Evolutionary conservation across 2,113 vertebrate genomes (phyloP).

Genomic region (Shinisaurus crocodilurus): DNA sequence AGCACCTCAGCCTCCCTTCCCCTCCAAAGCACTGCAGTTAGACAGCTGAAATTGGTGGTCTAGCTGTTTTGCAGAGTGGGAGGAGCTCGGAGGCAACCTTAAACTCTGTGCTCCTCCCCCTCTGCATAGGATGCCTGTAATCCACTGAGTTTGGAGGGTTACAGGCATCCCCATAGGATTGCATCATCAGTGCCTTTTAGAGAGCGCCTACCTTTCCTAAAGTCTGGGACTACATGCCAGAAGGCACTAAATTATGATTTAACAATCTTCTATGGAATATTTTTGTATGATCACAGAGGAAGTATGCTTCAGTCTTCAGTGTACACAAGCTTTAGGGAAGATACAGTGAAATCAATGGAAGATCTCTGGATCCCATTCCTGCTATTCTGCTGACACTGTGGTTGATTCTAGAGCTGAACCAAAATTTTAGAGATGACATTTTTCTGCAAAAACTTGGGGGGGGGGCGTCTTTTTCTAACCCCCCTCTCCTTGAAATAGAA

Average conservation of each 20-base stretch:
- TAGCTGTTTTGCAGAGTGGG: too few relatives aligned
- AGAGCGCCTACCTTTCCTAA: background rate
- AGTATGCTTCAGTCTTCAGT: background rate
- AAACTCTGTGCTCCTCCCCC: too few relatives aligned
- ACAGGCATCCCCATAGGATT: too few relatives aligned
- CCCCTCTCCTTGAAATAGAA: background rate
- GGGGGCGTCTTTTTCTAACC: too few relatives aligned
- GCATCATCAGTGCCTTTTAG: background rate
- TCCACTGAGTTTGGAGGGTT: too few relatives aligned
- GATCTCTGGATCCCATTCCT: background rate
- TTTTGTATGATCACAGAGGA: background rate
- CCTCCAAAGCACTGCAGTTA: too few relatives aligned
- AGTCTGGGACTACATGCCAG: background rate
- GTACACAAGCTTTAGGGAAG: background rate
- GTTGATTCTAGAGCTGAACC: background rate
- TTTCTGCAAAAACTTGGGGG: background rate
- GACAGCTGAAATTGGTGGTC: too few relatives aligned
- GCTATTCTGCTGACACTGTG: background rate
- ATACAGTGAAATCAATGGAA: background rate
- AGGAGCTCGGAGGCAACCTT: too few relatives aligned
- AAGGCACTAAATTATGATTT: background rate
- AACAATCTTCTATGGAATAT: background rate
- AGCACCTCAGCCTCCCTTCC: too few relatives aligned
- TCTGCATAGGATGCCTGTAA: too few relatives aligned
- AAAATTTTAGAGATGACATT: background rate